Base-by-base conservation (phyloP, 1,140 invertebrate species). In the Protaetia brevitarsis region DNA sequence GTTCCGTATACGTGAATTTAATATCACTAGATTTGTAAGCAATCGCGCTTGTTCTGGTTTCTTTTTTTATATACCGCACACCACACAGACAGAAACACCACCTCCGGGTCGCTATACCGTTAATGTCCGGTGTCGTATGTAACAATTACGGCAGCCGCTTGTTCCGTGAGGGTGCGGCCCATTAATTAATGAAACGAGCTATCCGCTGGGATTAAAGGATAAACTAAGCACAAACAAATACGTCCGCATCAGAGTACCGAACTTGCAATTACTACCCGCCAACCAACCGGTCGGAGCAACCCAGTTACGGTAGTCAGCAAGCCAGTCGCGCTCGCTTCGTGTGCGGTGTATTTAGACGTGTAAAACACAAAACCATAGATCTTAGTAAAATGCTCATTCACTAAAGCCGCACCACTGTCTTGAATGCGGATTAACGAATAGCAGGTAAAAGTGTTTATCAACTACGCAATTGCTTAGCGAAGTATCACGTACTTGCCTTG, bases 171-270 rank as follows among this genome's bases (percentile, higher is more conserved):
- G 41, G 41, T 23, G 41, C 41, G 41, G 41, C 41, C 41, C 41
- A 51, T 51, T 51, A 51, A 51, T 51, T 51, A 51, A 51, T 51
- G 41, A 23, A 51, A 51, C 41, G 16, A 23, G 41, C 19, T 51
- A 51, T 51, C 41, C 41, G 41, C 5, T 10, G 41, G 41, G 41
- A 51, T 51, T 51, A 51, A 51, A 51, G 13, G 41, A 51, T 51
- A 51, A 51, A 51, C 41, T 51, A 51, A 51, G 41, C 41, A 23
- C 41, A 51, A 51, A 51, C 41, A 51, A 51, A 51, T 51, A 51
- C 41, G 19, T 34, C 31, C 31, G 31, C 31, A 34, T 34, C 31
- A 34, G 31, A 34, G 31, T 34, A 34, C 31, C 31, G 16, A 51
- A 51, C 41, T 51, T 23, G 41, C 41, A 51, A 51, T 51, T 51